Percentiles rank a stretch among this genome's conserved stretches.
These are phyloP conservation scores for Zaprionus inermis DNA, from an alignment of 1,140 invertebrate genomes.

Conservation along the genomic window DNA sequence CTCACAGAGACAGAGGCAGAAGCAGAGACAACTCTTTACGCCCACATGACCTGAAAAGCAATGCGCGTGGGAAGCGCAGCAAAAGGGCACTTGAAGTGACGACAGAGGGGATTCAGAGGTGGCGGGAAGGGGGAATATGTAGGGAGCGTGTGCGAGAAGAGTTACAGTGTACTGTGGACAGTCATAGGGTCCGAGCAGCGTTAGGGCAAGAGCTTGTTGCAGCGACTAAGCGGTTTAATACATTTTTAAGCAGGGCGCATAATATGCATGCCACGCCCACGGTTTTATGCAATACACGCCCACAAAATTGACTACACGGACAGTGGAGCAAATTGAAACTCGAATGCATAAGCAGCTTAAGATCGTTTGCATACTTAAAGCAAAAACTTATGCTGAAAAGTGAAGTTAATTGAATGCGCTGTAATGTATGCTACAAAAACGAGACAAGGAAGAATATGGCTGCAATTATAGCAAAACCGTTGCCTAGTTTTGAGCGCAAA, in stretches of 20 bases:
- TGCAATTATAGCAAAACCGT: too few relatives aligned
- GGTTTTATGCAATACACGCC: conserved; percentile 6
- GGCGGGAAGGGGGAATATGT: neutral
- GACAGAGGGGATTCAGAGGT: neutral
- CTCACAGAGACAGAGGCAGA: neutral
- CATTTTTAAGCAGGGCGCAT: conserved; percentile 48
- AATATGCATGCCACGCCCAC: conserved; percentile 10
- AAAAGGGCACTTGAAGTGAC: conserved; percentile 37
- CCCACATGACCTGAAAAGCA: conserved; percentile 45
- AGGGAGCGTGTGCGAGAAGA: conserved; percentile 1
- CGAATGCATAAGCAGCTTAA: neutral
- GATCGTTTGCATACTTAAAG: neutral
- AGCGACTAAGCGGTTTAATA: conserved; percentile 51
- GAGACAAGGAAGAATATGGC: neutral
- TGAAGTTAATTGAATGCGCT: conserved; percentile 12
- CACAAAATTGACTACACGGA: neutral
- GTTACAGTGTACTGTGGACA: neutral
- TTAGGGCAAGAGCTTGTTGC: conserved; percentile 10
- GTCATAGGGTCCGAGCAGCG: conserved; percentile 8
- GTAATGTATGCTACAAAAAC: neutral
- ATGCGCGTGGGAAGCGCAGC: conserved; percentile 45
- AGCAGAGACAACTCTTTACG: conserved; percentile 10
- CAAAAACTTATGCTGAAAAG: neutral
- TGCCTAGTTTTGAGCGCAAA: neutral
- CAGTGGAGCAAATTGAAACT: neutral